Evolutionary conservation across 1,140 invertebrate species (phyloP), one percentile per base, ranked within the genome.

Genomic region (Monochamus saltuarius): DNA sequence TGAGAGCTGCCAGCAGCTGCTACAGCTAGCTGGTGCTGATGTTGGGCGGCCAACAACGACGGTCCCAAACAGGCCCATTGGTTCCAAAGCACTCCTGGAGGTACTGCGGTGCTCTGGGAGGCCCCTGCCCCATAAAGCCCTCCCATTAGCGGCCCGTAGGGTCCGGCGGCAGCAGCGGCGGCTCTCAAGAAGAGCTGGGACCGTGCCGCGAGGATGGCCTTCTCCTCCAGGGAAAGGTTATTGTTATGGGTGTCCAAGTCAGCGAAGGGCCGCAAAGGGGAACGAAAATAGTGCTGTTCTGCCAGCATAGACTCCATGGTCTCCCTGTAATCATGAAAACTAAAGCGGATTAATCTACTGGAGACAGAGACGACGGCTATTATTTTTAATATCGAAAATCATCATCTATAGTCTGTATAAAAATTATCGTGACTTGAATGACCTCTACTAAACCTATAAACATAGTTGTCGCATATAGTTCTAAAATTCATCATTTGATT

Each of bases 261-360:
- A 22, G 64, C 70, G 73, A 89, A 90, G 1, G 88, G 86, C 37
- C 88, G 83, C 39, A 89, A 78, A 0, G 87, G 88, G 56, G 87
- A 88, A 46, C 87, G 83, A 57, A 89, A 75, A 59, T 88, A 85
- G 60, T 89, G 87, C 73, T 89, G 88, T 71, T 90, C 89, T 11
- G 87, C 87, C 59, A 90, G 70, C 88, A 90, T 89, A 11, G 87
- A 89, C 73, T 90, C 88, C 89, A 90, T 91, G 19, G 88, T 91
- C 76, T 90, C 88, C 78, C 88, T 91, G 82, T 49, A 74, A 72
- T 69, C 64, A 66, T 70, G 62, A 61, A 67, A 70, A 68, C 65
- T 65, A 51, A 40, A 55, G 38, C 19, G 39, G 53, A 29, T 56
- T 56, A 56, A 17, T 46, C 22, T 29, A 29, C 22, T 29, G 22